Evolutionary conservation across 1,140 invertebrate genomes (phyloP).

Genomic region (Cotesia vestalis): DNA sequence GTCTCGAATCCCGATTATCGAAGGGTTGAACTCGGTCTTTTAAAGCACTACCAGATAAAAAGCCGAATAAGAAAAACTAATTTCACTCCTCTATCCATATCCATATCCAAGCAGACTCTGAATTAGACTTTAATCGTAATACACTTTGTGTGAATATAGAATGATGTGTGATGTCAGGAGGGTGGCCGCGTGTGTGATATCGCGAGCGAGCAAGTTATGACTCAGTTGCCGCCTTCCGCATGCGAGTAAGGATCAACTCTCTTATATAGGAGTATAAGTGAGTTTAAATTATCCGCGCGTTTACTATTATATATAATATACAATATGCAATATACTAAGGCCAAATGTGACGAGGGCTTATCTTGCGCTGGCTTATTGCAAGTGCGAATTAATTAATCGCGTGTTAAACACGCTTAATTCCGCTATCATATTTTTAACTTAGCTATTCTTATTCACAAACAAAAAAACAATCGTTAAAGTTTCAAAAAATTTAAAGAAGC

Average conservation of each 20-base stretch:
- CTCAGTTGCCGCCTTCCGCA: constrained; percentile 62
- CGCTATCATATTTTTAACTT: too few species aligned
- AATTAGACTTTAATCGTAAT: constrained; percentile 56
- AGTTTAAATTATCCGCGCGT: constrained; percentile 2
- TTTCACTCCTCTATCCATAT: not conserved
- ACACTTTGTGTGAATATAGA: constrained; percentile 36
- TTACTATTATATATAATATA: too few species aligned
- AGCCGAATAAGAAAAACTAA: not conserved
- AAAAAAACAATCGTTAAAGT: too few species aligned
- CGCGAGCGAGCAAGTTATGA: constrained; percentile 56
- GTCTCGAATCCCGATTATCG: constrained; percentile 17
- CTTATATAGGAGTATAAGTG: not conserved
- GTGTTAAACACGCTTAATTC: constrained; percentile 31
- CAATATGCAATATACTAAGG: not conserved
- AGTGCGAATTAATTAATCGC: constrained; percentile 45
- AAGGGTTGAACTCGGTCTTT: not conserved
- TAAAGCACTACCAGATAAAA: not conserved
- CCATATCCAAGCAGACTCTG: too few species aligned
- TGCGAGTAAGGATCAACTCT: constrained; percentile 47
- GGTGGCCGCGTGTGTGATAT: constrained; percentile 52
- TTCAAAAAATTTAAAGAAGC: too few species aligned
- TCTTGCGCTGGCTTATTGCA: not conserved
- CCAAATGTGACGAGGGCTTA: constrained; percentile 13
- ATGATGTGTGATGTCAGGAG: constrained; percentile 63
- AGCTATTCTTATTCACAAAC: too few species aligned